phyloP scores from a whole-genome alignment of 2,113 vertebrate genomes.

The Sarotherodon lohbergeri region DNA sequence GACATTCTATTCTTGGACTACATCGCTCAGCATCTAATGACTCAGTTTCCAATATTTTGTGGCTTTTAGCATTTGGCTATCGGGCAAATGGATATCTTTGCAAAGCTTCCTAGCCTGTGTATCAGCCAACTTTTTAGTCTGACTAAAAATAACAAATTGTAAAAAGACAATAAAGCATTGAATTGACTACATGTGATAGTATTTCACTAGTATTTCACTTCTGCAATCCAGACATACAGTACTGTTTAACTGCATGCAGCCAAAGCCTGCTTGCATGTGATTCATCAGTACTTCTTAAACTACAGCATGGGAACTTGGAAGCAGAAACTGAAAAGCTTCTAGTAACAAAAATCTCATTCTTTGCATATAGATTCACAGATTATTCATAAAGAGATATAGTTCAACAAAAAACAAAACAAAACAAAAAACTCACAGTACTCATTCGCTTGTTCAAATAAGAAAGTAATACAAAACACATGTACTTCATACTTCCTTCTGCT shows the following conservation, averaged over 20 bases:
- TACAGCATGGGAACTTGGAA: neutral
- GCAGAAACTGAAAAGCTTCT: neutral
- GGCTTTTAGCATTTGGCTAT: neutral
- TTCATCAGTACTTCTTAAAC: neutral
- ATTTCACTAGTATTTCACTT: neutral
- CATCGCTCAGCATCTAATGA: neutral
- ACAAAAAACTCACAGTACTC: accelerated
- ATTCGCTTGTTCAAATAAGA: neutral
- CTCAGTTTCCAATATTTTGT: neutral
- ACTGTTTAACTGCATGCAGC: neutral
- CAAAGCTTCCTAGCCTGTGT: neutral
- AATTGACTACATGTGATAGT: neutral
- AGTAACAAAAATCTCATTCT: neutral
- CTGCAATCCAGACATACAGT: neutral
- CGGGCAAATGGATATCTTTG: neutral
- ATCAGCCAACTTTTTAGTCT: neutral
- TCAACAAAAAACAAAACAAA: neutral
- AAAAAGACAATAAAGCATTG: neutral
- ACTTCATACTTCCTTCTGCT: neutral
- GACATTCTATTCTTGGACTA: neutral
- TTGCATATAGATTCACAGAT: neutral
- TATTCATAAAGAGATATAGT: neutral
- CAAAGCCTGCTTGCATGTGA: neutral
- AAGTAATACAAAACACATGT: neutral
- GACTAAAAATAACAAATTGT: neutral